Base-by-base conservation (phyloP, 2,888 invertebrate genomes). In the Plemyria rubiginata region DNA sequence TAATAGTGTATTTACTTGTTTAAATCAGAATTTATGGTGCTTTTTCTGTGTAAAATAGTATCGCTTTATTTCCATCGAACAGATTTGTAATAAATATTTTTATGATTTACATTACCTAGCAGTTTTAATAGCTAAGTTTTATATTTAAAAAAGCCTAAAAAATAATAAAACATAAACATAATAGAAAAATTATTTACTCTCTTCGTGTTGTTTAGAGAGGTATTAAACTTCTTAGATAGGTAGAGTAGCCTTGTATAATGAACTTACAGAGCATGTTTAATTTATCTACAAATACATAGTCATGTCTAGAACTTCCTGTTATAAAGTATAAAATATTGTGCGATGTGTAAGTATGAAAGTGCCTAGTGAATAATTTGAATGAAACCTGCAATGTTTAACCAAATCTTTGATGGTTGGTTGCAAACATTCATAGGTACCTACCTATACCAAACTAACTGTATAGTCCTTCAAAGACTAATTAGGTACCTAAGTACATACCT, bases 21-120 rank as follows among this genome's bases (percentile, higher is more conserved):
- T 75, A 75, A 76, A 79, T 76, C 85, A 86, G 80, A 86, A 85
- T 82, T 84, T 86, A 84, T 90, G 90, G 90, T 91, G 90, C 90
- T 90, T 90, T 78, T 81, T 75, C 78, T 68, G 65, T 68, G 67
- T 71, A 69, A 64, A 67, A 70, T 70, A 68, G 56, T 67, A 11
- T 68, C 56, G 70, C 71, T 68, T 66, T 61, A 54, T 66, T 60
- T 59, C 61, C 56, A 54, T 54, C 6, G 32, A 51, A 54, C 57
- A 67, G 59, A 58, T n/a, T 61, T 16, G 43, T 62, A 49, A 55
- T 38, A 38, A 38, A 38, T 38, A 70, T 75, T 71, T 68, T 59
- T 77, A 72, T 73, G 8, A 45, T 16, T 45, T 45, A 16, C 16
- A 3, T 32, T 13, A 8, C 15, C n/a, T 50, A 49, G 53, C 36